Base-by-base conservation (phyloP, 2,113 vertebrate genomes). In the Archocentrus centrarchus region DNA sequence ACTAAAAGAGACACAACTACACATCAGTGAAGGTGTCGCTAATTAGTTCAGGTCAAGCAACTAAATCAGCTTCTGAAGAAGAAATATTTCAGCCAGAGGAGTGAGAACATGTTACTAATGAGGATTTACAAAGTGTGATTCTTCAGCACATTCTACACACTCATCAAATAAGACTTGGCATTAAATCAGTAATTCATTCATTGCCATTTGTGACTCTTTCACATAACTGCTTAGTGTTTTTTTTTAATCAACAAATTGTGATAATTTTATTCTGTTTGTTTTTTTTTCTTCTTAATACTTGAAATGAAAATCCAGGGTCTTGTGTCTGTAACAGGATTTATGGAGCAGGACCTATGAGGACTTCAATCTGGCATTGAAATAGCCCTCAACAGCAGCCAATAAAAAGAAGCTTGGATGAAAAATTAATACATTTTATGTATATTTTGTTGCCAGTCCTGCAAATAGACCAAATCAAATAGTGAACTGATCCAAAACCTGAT, bases 11-110 rank as follows among this genome's bases (percentile, higher is more conserved):
- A 30, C 37, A 17, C 57, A 44, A 76, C 15, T 41, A 59, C 75
- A 44, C 57, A 18, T 37, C 15, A 44, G 24, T 44, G 59, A 44
- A 77, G 22, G 39, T 41, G n/a, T 44, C 15, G 24, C 35, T 41
- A 44, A 77, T 44, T 59, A 59, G 37, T 59, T 27, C n/a, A 20
- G 57, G 35, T 41, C 64, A 68, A 68, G 64, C 41, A 50, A 70
- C 44, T 70, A 70, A 70, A 70, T 70, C 66, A 20, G 66, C 66
- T 70, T 50, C 66, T 70, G 66, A 30, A 70, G 24, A 70, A 70
- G 66, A 70, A 50, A 70, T 50, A 70, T 70, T 70, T 24, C 44
- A 70, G 44, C 6, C 44, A 53, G 66, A 50, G 44, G 66, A 70
- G 24, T 20, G 15, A 50, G 24, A 24, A 10, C 58, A 44, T 17